Evolutionary conservation across 1,140 invertebrate species (phyloP).

Genomic region (Drosophila azteca): DNA sequence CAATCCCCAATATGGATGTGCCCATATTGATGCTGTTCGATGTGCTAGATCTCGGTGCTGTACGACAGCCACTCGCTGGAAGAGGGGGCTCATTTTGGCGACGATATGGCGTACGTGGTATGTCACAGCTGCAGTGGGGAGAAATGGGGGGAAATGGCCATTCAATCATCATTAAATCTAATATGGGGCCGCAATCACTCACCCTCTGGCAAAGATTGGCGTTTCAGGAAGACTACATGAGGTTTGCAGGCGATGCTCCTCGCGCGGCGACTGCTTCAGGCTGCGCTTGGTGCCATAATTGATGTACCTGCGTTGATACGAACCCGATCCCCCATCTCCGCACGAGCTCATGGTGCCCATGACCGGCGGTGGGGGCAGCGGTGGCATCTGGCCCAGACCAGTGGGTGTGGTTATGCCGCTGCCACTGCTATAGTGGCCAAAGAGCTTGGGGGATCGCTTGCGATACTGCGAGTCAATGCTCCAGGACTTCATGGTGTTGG

Average conservation of each 20-base stretch:
- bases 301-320: conserved; percentile 84
- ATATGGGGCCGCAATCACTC: background rate
- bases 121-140: conserved; percentile 85
- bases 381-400: conserved; percentile 83
- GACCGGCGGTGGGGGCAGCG: conserved; percentile 74
- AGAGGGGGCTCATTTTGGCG: conserved; percentile 85
- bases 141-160: background rate
- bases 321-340: conserved; percentile 69
- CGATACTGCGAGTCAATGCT: conserved; percentile 91
- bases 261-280: conserved; percentile 84
- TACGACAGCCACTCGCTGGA: conserved; percentile 81
- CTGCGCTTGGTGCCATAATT: conserved; percentile 80
- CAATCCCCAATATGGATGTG: conserved; percentile 83
- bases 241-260: conserved; percentile 88
- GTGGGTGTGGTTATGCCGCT: conserved; percentile 84
- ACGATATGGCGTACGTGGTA: conserved; percentile 89
- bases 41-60: conserved; percentile 86
- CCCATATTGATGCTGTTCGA: conserved; percentile 84
- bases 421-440: conserved; percentile 71
- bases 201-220: conserved; percentile 91
- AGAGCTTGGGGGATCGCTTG: conserved; percentile 84
- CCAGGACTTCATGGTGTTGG: conserved; percentile 90
- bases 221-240: conserved; percentile 93
- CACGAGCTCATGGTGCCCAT: conserved; percentile 45
- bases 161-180: background rate